Percentiles rank a stretch among this genome's conserved stretches.
These are phyloP conservation scores for Galemys pyrenaicus DNA, from an alignment of 2,113 vertebrate species.

Conservation along the genomic window DNA sequence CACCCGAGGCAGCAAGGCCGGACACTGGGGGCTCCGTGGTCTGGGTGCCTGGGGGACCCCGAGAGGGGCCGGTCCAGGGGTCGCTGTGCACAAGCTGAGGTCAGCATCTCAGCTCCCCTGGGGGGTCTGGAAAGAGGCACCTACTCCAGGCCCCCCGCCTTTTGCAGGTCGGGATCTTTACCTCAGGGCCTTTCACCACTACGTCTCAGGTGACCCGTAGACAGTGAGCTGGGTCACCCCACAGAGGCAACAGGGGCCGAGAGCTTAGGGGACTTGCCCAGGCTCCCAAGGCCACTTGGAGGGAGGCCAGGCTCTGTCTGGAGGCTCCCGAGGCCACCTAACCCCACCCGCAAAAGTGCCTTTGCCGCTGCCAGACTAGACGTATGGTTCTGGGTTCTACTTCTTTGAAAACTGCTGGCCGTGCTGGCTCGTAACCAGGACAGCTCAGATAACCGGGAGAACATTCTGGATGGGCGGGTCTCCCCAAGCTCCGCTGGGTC, in stretches of 20 bases:
- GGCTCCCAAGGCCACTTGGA: too few species aligned
- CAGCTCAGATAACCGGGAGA: neutral
- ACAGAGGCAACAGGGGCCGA: too few species aligned
- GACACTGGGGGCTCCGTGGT: accelerated
- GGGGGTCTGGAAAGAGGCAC: neutral
- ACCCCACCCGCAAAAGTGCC: accelerated
- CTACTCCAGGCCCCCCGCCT: too few species aligned
- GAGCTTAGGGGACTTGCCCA: too few species aligned
- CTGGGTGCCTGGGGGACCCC: accelerated
- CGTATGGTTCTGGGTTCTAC: neutral
- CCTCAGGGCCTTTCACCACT: too few species aligned
- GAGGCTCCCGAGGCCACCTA: accelerated
- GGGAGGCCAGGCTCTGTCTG: too few species aligned
- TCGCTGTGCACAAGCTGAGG: neutral
- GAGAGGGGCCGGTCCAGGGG: neutral
- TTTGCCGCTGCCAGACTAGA: too few species aligned
- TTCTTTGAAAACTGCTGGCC: neutral
- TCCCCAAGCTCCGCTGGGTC: neutral
- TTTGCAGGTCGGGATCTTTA: too few species aligned
- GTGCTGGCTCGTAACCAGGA: neutral
- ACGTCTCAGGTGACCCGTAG: too few species aligned
- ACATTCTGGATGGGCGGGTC: neutral
- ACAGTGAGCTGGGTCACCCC: too few species aligned
- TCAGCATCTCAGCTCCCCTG: accelerated
- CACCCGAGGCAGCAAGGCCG: accelerated